A percentile compares a stretch with the other conserved stretches of the same genome.
Evolutionary conservation across 2,888 invertebrate species (phyloP).

Genomic region (Homarus gammarus): DNA sequence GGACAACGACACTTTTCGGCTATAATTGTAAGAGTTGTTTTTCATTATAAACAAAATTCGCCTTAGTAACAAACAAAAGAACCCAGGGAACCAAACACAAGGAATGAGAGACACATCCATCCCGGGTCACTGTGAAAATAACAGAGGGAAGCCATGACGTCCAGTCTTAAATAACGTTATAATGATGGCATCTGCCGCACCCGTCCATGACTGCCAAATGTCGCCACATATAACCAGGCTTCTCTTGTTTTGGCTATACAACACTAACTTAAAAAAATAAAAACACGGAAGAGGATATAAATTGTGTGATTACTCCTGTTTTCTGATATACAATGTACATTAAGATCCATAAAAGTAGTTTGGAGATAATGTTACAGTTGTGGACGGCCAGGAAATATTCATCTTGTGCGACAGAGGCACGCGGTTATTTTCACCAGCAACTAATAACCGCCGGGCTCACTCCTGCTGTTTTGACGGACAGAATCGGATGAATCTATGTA

Average conservation of each 20-base stretch:
- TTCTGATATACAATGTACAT: background rate
- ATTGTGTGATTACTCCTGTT: constrained; percentile 1
- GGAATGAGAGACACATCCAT: constrained; percentile 60
- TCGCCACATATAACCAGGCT: constrained; percentile 19
- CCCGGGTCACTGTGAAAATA: constrained; percentile 66
- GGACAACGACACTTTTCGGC: too few relatives aligned
- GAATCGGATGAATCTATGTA: background rate
- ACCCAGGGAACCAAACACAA: constrained; percentile 5
- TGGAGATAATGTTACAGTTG: constrained; percentile 2
- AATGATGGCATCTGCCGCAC: constrained; percentile 69
- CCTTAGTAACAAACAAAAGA: too few relatives aligned
- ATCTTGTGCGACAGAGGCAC: background rate
- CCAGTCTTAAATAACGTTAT: constrained; percentile 70
- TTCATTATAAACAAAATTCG: too few relatives aligned
- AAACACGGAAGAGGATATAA: background rate
- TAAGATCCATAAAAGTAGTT: background rate
- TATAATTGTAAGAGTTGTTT: too few relatives aligned
- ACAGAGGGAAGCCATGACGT: constrained; percentile 66
- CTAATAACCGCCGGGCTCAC: background rate
- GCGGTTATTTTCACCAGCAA: constrained; percentile 18
- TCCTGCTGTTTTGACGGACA: background rate
- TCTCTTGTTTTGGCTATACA: too few relatives aligned
- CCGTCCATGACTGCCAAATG: constrained; percentile 48
- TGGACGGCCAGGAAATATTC: constrained; percentile 23
- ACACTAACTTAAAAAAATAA: background rate